phyloP scores from a whole-genome alignment of 2,113 vertebrate genomes.

The Coracopsis vasa region DNA sequence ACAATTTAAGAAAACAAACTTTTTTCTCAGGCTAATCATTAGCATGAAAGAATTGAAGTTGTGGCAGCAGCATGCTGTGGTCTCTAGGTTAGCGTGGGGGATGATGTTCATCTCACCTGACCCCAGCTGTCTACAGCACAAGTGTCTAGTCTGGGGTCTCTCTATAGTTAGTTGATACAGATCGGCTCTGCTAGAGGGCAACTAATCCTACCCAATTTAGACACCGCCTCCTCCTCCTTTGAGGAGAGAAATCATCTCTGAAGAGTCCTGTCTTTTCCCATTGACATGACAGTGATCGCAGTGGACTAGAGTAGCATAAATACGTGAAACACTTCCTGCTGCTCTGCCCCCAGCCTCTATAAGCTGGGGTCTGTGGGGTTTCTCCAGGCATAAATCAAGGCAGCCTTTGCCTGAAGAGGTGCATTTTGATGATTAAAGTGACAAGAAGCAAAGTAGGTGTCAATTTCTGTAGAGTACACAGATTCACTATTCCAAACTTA shows the following conservation, averaged over 20 bases:
- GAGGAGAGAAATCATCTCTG: neutral
- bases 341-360: neutral
- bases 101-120: neutral
- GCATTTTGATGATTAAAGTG: neutral
- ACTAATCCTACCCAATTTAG: neutral
- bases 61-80: neutral
- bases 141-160: neutral
- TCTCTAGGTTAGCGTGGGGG: rapidly evolving
- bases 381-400: neutral
- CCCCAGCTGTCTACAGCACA: neutral
- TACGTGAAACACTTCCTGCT: neutral
- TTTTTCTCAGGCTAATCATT: neutral
- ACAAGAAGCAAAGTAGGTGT: neutral
- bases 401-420: neutral
- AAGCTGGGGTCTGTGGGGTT: neutral
- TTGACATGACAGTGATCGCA: neutral
- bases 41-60: neutral
- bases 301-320: neutral
- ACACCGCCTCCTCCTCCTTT: neutral
- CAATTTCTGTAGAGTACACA: neutral
- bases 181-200: neutral
- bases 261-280: neutral
- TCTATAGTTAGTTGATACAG: neutral
- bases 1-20: neutral
- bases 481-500: neutral